Percentiles rank a stretch among this genome's conserved stretches.
Evolutionary conservation across 2,797 vertebrate genomes (phyloP).

Genomic region (Hemibagrus guttatus): DNA sequence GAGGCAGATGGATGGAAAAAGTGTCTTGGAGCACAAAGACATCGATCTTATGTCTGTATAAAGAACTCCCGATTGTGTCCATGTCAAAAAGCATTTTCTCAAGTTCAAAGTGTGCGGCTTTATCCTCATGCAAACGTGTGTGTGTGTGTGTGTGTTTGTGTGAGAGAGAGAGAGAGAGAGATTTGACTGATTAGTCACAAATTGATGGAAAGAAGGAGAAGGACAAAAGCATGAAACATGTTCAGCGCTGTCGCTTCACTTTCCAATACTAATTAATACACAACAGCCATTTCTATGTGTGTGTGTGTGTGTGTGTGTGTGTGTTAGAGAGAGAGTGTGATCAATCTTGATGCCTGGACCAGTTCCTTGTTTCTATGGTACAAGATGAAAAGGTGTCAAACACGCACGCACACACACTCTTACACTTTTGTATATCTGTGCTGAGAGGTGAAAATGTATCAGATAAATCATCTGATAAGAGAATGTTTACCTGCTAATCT

Average conservation of each 20-base stretch:
- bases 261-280: neutral
- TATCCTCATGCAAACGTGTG: neutral
- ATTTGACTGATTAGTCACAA: neutral
- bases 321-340: neutral
- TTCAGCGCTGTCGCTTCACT: neutral
- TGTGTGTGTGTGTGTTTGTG: constrained; percentile 3
- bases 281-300: neutral
- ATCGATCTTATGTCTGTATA: constrained; percentile 35
- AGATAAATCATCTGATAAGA: constrained; percentile 3
- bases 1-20: constrained; percentile 39
- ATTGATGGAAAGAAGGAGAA: too few relatives aligned
- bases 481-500: neutral
- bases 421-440: neutral
- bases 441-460: neutral
- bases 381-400: neutral
- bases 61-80: constrained; percentile 26
- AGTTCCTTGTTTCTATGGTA: neutral
- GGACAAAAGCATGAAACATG: neutral
- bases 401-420: neutral
- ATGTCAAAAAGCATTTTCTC: constrained; percentile 4
- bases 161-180: neutral
- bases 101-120: constrained; percentile 1
- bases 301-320: neutral
- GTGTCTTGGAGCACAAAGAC: constrained; percentile 42
- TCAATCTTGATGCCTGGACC: neutral